Percentiles rank a stretch among this genome's conserved stretches.
Conservation (phyloP, 2,888 invertebrate genomes). For the Meghimatium bilineatum region DNA sequence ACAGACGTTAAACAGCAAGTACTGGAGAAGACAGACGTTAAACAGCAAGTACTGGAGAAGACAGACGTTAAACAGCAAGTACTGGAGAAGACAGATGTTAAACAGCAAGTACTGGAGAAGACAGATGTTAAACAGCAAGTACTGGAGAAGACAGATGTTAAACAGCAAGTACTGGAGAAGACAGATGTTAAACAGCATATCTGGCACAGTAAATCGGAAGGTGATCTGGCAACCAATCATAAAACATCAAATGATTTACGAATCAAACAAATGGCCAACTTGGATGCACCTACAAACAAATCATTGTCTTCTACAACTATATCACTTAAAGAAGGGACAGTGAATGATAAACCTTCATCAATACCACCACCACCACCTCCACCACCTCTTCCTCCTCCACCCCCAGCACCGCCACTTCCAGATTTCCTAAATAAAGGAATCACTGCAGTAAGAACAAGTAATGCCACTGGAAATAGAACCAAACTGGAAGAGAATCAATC, state of each 20-base stretch:
- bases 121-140: too few species aligned
- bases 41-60: too few species aligned
- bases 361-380: slow-evolving; percentile 18
- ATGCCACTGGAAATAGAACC: neutral
- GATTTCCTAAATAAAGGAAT: neutral
- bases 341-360: neutral
- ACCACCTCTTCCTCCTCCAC: slow-evolving; percentile 40
- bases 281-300: too few species aligned
- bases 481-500: neutral
- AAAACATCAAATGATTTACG: neutral
- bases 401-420: slow-evolving; percentile 39
- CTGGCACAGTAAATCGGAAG: slow-evolving; percentile 23
- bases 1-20: too few species aligned
- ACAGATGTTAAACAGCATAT: neutral
- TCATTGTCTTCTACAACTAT: neutral
- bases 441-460: neutral
- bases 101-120: too few species aligned
- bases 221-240: neutral
- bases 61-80: too few species aligned
- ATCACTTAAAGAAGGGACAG: neutral
- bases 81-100: too few species aligned
- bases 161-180: neutral
- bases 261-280: neutral
- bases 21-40: too few species aligned
- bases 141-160: too few species aligned